These are phyloP conservation scores for Puntigrus tetrazona DNA, from an alignment of 2,113 vertebrate genomes.

Conservation along the genomic window DNA sequence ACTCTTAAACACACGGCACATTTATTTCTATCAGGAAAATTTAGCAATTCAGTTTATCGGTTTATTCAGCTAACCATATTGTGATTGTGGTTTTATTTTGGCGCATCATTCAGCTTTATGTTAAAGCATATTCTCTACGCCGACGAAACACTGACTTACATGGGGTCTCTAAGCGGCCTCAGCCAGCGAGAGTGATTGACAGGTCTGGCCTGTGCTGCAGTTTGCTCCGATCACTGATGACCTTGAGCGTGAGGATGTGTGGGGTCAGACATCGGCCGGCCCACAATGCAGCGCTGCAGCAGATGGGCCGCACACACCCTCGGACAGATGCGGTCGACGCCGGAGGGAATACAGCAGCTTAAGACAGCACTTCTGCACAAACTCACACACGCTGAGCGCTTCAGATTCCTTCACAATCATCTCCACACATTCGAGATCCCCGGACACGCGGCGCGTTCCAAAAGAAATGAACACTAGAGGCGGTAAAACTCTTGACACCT, in stretches of 20 bases:
- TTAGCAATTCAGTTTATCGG: neutral
- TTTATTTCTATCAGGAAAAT: neutral
- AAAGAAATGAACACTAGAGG: no score
- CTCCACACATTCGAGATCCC: no score
- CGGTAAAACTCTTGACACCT: no score
- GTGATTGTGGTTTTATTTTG: neutral
- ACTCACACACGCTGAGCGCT: neutral
- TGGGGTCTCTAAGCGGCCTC: neutral
- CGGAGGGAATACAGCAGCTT: conserved; percentile 61
- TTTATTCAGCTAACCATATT: no score
- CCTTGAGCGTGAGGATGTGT: conserved; percentile 67
- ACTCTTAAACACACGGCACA: no score
- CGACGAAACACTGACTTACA: neutral
- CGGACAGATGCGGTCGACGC: conserved; percentile 75
- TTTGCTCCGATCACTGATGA: conserved; percentile 66
- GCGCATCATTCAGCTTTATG: neutral
- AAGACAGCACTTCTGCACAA: conserved; percentile 56
- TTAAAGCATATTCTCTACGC: neutral
- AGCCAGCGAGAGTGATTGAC: conserved; percentile 25
- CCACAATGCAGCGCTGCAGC: conserved; percentile 58
- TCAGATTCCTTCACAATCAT: no score
- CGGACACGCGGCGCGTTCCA: no score
- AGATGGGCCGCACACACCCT: conserved; percentile 71
- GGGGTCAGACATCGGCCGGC: conserved; percentile 68
- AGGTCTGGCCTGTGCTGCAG: conserved; percentile 56